Conservation (phyloP, 2,888 invertebrate genomes). For the Cantharis lateralis region DNA sequence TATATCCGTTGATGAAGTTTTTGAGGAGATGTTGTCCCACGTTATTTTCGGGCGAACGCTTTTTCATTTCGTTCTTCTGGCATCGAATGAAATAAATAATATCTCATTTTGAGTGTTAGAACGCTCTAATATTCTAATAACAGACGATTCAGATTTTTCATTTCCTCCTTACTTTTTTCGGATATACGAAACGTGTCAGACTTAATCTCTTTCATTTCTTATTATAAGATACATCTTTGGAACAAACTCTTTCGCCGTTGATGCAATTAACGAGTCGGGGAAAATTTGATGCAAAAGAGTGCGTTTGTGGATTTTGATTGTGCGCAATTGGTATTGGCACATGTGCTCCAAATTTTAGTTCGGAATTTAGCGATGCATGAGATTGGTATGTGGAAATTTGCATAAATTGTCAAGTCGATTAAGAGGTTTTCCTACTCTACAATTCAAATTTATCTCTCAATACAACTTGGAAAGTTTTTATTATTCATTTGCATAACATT, state of each 20-base stretch:
- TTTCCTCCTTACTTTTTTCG: background rate
- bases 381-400: conserved; percentile 19
- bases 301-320: conserved; percentile 2
- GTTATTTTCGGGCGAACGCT: conserved; percentile 19
- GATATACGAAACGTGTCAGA: background rate
- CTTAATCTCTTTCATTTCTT: background rate
- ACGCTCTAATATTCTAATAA: background rate
- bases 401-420: conserved; percentile 28
- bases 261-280: conserved; percentile 5
- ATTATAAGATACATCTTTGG: background rate
- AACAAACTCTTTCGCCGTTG: background rate
- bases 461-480: conserved; percentile 15
- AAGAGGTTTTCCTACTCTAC: conserved; percentile 19
- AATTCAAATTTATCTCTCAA: conserved; percentile 17
- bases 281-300: background rate
- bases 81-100: background rate
- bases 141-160: background rate
- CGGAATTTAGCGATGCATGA: conserved; percentile 6
- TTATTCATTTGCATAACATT: background rate
- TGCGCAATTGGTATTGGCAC: conserved; percentile 5
- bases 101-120: background rate
- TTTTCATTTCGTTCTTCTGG: conserved; percentile 9
- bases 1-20: conserved; percentile 25
- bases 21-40: conserved; percentile 12
- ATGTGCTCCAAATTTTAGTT: conserved; percentile 7